phyloP scores from a whole-genome alignment of 2,113 vertebrate species.

The Callionymus lyra region DNA sequence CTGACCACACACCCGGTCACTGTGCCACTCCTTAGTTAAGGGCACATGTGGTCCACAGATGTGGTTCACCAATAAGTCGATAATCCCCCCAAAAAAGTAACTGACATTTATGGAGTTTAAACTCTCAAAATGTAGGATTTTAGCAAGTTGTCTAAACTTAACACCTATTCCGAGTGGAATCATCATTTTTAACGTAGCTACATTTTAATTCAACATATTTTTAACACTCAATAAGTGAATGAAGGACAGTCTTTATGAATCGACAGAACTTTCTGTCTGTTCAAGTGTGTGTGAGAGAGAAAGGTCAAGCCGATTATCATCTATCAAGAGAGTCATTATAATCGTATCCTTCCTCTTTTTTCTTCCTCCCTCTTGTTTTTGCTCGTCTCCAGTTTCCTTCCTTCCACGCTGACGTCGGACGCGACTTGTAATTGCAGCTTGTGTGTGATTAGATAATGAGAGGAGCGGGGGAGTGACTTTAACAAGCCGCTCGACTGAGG shows the following conservation, averaged over 20 bases:
- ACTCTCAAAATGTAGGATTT: too few species aligned
- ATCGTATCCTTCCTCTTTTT: slow-evolving; percentile 1
- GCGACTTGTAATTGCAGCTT: slow-evolving; percentile 15
- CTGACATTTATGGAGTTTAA: too few species aligned
- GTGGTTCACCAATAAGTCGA: slow-evolving; percentile 22
- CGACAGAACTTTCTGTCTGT: background rate
- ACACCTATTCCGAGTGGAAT: too few species aligned
- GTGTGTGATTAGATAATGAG: slow-evolving; percentile 27
- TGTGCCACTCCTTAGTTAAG: background rate
- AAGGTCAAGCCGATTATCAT: too few species aligned
- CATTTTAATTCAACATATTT: too few species aligned
- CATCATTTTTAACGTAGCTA: too few species aligned
- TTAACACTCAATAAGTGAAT: background rate
- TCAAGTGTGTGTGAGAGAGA: background rate
- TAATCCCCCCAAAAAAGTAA: slow-evolving; percentile 15
- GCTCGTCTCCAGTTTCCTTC: slow-evolving; percentile 1
- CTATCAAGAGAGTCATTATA: background rate
- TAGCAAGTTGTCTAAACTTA: too few species aligned
- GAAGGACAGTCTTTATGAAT: background rate
- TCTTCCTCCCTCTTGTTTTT: background rate
- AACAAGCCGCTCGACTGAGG: slow-evolving; percentile 12
- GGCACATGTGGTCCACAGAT: slow-evolving; percentile 38
- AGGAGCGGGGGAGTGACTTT: slow-evolving; percentile 9
- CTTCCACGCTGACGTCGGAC: slow-evolving; percentile 4
- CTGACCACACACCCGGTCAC: slow-evolving; percentile 12